phyloP scores from a whole-genome alignment of 2,113 vertebrate genomes.

The Trematomus loennbergii region DNA sequence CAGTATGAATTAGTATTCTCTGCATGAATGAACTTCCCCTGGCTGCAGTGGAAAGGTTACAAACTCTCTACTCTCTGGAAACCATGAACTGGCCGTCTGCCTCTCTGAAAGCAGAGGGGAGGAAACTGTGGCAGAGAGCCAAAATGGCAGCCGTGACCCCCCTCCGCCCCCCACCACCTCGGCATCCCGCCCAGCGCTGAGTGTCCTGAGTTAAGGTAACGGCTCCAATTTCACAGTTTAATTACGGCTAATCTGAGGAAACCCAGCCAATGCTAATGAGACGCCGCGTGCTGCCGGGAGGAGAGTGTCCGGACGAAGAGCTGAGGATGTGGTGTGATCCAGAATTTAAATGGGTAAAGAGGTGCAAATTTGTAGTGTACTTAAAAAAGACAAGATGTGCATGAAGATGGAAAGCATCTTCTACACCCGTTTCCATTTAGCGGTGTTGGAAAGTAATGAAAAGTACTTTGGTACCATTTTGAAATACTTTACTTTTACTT shows the following conservation, averaged over 20 bases:
- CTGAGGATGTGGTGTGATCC: conserved; percentile 47
- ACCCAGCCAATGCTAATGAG: conserved; percentile 89
- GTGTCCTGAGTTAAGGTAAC: conserved; percentile 87
- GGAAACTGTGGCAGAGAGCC: conserved; percentile 62
- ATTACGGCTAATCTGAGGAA: conserved; percentile 93
- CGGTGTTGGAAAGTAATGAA: no score
- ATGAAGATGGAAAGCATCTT: no score
- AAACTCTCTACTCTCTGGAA: conserved; percentile 30
- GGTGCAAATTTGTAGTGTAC: background rate
- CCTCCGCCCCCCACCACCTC: background rate
- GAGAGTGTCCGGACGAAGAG: conserved; percentile 59
- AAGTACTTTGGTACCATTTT: no score
- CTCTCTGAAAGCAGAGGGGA: conserved; percentile 39
- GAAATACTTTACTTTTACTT: no score
- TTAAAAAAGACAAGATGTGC: no score
- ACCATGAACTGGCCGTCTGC: conserved; percentile 46
- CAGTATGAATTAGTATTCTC: background rate
- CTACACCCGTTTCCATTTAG: no score
- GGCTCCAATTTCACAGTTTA: conserved; percentile 95
- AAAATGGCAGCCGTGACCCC: conserved; percentile 19
- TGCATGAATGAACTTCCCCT: background rate
- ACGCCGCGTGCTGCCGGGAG: conserved; percentile 70
- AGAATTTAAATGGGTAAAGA: background rate
- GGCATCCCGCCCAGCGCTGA: conserved; percentile 39
- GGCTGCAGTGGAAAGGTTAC: conserved; percentile 7